Percentiles rank a stretch among this genome's conserved stretches.
Conservation (phyloP, 2,888 invertebrate genomes). For the Macrosiphum euphorbiae region DNA sequence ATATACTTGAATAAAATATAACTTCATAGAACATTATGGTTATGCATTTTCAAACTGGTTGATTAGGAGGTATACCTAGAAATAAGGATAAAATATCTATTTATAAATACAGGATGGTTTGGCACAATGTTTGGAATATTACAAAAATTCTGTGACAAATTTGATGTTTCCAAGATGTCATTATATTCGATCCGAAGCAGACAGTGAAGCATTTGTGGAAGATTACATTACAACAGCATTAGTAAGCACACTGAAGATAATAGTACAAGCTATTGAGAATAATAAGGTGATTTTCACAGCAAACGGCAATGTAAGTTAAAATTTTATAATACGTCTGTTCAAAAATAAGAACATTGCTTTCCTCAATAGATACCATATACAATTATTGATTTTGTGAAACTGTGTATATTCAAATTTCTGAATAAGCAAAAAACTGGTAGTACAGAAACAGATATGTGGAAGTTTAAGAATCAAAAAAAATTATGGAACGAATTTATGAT, state of each 20-base stretch:
- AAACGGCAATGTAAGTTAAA: conserved; percentile 68
- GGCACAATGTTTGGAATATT: not conserved
- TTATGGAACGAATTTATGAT: conserved; percentile 46
- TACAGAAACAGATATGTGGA: conserved; percentile 11
- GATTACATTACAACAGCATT: conserved; percentile 93
- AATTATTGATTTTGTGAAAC: conserved; percentile 38
- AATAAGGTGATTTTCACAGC: conserved; percentile 72
- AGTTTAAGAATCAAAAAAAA: conserved; percentile 8
- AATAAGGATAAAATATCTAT: not conserved
- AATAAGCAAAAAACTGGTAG: not conserved
- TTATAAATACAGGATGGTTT: not conserved
- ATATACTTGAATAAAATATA: not conserved
- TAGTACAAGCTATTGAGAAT: conserved; percentile 75
- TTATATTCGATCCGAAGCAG: conserved; percentile 83
- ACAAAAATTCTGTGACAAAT: not conserved
- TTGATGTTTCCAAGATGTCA: not conserved
- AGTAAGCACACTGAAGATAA: conserved; percentile 84
- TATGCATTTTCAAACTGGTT: not conserved
- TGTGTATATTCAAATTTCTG: conserved; percentile 21
- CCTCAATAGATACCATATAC: conserved; percentile 20
- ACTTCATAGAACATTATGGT: not conserved
- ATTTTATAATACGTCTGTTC: not conserved
- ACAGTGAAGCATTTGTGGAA: conserved; percentile 85
- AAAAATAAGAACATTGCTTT: not conserved
- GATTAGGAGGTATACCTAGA: not conserved